These are phyloP conservation scores for Dysmachus trigonus DNA, from an alignment of 2,888 invertebrate genomes.

Conservation along the genomic window DNA sequence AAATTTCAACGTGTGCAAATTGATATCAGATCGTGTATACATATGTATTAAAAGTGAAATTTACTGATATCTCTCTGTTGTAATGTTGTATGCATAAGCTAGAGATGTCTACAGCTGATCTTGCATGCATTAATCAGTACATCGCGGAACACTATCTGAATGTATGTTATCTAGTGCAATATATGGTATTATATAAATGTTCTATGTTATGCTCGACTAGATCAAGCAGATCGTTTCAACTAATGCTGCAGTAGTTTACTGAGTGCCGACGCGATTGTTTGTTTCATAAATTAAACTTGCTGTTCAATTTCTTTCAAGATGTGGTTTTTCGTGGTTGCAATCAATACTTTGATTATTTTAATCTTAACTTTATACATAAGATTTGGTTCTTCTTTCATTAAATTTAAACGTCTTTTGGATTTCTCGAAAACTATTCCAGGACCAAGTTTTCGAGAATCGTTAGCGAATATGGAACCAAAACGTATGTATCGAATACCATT, in stretches of 20 bases:
- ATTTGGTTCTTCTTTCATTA: conserved; percentile 54
- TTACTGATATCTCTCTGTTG: background rate
- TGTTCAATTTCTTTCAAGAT: background rate
- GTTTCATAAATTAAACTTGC: background rate
- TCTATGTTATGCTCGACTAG: background rate
- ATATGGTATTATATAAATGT: background rate
- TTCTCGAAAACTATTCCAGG: conserved; percentile 58
- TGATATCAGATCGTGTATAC: background rate
- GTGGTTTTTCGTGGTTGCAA: conserved; percentile 53
- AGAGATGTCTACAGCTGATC: background rate
- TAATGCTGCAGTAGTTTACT: background rate
- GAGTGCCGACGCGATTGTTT: background rate
- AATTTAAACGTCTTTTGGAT: conserved; percentile 55
- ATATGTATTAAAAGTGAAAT: background rate
- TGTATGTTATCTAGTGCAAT: background rate
- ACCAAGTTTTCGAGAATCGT: conserved; percentile 56
- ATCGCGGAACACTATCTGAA: too few species aligned
- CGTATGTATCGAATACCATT: conserved; percentile 53
- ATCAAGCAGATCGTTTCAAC: background rate
- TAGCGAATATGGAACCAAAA: conserved; percentile 58
- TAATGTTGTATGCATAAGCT: background rate
- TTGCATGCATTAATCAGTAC: too few species aligned
- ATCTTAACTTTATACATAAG: conserved; percentile 56
- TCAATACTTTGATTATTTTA: background rate
- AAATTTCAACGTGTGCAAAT: background rate